Percentiles rank a stretch among this genome's conserved stretches.
These are phyloP conservation scores for Nycteola revayana DNA, from an alignment of 2,888 invertebrate species.

Conservation along the genomic window DNA sequence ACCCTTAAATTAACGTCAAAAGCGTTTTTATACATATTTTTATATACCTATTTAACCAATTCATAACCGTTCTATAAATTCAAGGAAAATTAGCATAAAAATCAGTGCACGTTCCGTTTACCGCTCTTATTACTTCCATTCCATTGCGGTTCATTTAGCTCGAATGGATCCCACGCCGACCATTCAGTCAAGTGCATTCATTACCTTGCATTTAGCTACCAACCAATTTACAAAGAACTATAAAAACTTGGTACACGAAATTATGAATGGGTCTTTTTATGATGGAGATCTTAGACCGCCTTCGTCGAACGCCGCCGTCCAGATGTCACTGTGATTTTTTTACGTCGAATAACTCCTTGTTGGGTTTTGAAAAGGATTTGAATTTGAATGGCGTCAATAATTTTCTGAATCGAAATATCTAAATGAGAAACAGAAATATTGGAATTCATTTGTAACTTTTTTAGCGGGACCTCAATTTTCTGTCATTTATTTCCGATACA, in stretches of 20 bases:
- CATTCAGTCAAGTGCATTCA: slow-evolving; percentile 46
- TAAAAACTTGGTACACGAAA: neutral
- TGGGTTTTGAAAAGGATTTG: slow-evolving; percentile 8
- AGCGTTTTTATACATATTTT: too few relatives aligned
- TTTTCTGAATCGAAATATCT: slow-evolving; percentile 4
- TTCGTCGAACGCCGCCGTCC: slow-evolving; percentile 32
- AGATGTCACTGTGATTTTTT: slow-evolving; percentile 35
- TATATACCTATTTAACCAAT: too few relatives aligned
- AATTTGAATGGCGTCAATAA: slow-evolving; percentile 15
- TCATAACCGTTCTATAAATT: too few relatives aligned
- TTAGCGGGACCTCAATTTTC: neutral
- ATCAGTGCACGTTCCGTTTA: slow-evolving; percentile 20
- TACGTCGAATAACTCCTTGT: slow-evolving; percentile 13
- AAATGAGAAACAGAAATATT: slow-evolving; percentile 1
- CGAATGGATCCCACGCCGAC: slow-evolving; percentile 38
- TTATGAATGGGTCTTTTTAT: slow-evolving; percentile 8
- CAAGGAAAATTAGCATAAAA: slow-evolving; percentile 14
- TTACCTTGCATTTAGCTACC: slow-evolving; percentile 27
- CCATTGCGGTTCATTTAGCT: slow-evolving; percentile 39
- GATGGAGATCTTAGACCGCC: slow-evolving; percentile 30
- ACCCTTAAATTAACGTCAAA: too few relatives aligned
- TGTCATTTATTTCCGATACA: too few relatives aligned
- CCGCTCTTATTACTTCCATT: slow-evolving; percentile 30
- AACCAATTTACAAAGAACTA: slow-evolving; percentile 21
- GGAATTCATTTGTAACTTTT: neutral